Evolutionary conservation across 2,888 invertebrate genomes (phyloP).

Genomic region (Dysmachus trigonus): DNA sequence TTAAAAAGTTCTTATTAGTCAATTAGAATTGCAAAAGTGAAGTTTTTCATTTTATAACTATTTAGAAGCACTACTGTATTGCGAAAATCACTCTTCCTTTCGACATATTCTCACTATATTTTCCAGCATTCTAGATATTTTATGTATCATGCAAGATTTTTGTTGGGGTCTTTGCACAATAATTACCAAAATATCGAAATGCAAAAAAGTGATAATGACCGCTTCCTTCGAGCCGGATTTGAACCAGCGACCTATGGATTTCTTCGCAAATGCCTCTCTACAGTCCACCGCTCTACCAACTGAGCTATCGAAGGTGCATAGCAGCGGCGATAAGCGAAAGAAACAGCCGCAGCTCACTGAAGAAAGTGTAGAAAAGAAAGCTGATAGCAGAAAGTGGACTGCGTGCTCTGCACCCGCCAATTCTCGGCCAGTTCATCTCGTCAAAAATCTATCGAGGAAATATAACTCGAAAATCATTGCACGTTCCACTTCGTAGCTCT

Average conservation of each 20-base stretch:
- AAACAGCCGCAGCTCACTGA: too few species aligned
- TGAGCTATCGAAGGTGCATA: background rate
- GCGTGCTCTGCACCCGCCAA: background rate
- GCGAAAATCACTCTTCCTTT: too few species aligned
- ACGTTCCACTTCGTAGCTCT: background rate
- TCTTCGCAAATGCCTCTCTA: constrained; percentile 49
- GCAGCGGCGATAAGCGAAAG: background rate
- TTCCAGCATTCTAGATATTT: too few species aligned
- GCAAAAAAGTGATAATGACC: background rate
- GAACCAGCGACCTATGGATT: constrained; percentile 76
- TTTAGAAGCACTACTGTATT: too few species aligned
- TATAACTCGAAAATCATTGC: background rate
- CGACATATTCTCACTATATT: background rate
- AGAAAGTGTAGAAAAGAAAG: background rate
- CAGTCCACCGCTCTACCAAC: background rate
- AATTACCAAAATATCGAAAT: background rate
- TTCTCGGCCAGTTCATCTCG: background rate
- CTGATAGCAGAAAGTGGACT: background rate
- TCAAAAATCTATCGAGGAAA: background rate
- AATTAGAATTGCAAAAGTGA: too few species aligned
- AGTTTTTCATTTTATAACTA: too few species aligned
- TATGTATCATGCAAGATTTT: background rate
- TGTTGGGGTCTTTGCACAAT: background rate
- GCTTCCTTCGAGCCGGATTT: constrained; percentile 73
- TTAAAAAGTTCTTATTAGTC: too few species aligned